Percentiles rank a stretch among this genome's conserved stretches.
Evolutionary conservation across 64 coral and sea anemone genomes (phyloP).

Genomic region (Actinia tenebrosa): DNA sequence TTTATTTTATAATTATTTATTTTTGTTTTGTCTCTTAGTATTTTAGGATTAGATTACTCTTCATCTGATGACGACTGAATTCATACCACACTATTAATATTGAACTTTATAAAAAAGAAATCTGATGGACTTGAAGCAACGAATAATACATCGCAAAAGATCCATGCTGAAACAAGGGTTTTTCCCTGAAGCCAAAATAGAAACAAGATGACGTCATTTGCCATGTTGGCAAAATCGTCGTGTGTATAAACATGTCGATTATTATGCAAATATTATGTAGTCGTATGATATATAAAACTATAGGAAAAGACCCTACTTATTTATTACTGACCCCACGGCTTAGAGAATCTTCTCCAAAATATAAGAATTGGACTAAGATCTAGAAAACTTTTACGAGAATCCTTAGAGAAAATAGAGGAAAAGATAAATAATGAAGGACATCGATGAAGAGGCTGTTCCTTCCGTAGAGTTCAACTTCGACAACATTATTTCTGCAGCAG

Average conservation of each 20-base stretch:
- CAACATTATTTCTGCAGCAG: slow-evolving; percentile 30
- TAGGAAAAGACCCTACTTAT: not conserved
- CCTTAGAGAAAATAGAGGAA: not conserved
- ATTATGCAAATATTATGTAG: not conserved
- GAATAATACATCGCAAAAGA: no score
- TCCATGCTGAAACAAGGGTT: not conserved
- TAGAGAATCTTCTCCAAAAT: not conserved
- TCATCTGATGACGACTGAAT: slow-evolving; percentile 32
- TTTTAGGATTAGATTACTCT: slow-evolving; percentile 38
- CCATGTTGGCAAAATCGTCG: slow-evolving; percentile 48
- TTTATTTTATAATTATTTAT: not conserved
- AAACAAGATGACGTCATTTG: slow-evolving; percentile 21
- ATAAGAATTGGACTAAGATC: not conserved
- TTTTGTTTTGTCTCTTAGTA: slow-evolving; percentile 5
- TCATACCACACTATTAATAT: no score
- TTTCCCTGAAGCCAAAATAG: slow-evolving; percentile 17
- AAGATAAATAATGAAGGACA: not conserved
- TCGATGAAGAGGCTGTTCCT: not conserved
- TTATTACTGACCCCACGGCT: not conserved
- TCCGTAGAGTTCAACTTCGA: not conserved
- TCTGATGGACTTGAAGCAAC: not conserved
- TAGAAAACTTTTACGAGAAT: not conserved
- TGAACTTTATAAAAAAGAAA: not conserved
- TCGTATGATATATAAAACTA: not conserved
- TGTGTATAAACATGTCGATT: slow-evolving; percentile 4